Conservation (phyloP, 2,113 vertebrate species). For the Sinocyclocheilus anophthalmus region DNA sequence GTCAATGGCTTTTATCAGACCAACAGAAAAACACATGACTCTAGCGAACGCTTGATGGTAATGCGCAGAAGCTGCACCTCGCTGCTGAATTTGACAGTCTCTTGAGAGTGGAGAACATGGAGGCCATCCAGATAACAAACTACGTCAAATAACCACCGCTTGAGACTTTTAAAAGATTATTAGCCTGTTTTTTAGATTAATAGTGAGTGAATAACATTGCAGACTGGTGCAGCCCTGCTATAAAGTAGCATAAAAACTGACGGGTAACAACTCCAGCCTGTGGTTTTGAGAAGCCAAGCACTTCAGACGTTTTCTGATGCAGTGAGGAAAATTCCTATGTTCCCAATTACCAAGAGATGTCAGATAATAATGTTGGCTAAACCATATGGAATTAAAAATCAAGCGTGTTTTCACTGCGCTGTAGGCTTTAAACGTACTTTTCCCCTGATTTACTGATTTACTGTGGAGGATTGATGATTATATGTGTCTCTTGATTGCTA, state of each 20-base stretch:
- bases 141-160: slow-evolving; percentile 1
- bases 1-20: neutral
- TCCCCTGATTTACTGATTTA: neutral
- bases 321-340: slow-evolving; percentile 25
- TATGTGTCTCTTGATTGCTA: neutral
- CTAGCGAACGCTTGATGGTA: neutral
- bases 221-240: slow-evolving; percentile 11
- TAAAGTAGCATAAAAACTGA: slow-evolving; percentile 27
- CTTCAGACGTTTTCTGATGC: slow-evolving; percentile 30
- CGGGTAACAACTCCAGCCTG: slow-evolving; percentile 23
- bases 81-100: slow-evolving; percentile 52
- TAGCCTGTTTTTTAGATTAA: neutral
- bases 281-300: slow-evolving; percentile 40
- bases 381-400: slow-evolving; percentile 4
- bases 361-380: slow-evolving; percentile 12
- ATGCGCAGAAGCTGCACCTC: slow-evolving; percentile 27
- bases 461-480: neutral
- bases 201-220: neutral
- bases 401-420: neutral
- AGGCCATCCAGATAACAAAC: slow-evolving; percentile 26
- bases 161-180: neutral
- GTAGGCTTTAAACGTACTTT: neutral
- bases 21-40: neutral
- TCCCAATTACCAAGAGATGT: neutral
- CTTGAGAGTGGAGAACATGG: slow-evolving; percentile 44